These are phyloP conservation scores for Cryptotermes secundus DNA, from an alignment of 1,140 invertebrate genomes.

Conservation along the genomic window DNA sequence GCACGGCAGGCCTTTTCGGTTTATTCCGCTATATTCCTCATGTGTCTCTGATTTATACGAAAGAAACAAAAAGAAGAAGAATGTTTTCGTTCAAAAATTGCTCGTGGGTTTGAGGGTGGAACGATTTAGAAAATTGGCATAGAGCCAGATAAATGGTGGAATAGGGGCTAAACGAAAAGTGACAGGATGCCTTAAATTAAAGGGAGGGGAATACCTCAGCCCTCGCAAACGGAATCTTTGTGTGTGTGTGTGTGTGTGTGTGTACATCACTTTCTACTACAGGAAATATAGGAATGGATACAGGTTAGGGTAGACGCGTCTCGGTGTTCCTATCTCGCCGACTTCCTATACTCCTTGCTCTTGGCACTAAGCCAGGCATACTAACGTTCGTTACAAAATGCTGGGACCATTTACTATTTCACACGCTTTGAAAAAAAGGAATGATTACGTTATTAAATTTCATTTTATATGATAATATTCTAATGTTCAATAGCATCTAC, in stretches of 20 bases:
- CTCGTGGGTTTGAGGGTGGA: not conserved
- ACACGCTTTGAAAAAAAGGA: too few relatives aligned
- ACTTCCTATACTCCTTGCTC: not conserved
- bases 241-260: not conserved
- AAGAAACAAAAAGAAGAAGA: not conserved
- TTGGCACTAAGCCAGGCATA: not conserved
- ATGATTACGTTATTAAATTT: too few relatives aligned
- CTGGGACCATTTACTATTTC: too few relatives aligned
- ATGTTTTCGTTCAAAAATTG: not conserved
- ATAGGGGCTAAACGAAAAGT: not conserved
- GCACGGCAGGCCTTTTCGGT: not conserved
- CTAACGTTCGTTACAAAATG: too few relatives aligned
- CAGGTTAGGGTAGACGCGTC: not conserved
- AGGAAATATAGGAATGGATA: not conserved
- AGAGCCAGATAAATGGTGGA: not conserved
- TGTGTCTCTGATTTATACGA: conserved; percentile 8
- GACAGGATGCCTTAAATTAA: conserved; percentile 1
- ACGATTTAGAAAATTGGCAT: conserved; percentile 8
- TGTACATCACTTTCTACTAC: not conserved
- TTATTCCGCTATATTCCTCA: not conserved
- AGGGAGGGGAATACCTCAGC: not conserved
- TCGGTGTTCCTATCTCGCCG: not conserved
- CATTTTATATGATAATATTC: too few relatives aligned
- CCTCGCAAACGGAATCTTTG: not conserved
- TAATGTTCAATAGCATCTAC: too few relatives aligned